Evolutionary conservation across 1,140 invertebrate genomes (phyloP), one percentile per base, ranked within the genome.

Genomic region (Plodia interpunctella): DNA sequence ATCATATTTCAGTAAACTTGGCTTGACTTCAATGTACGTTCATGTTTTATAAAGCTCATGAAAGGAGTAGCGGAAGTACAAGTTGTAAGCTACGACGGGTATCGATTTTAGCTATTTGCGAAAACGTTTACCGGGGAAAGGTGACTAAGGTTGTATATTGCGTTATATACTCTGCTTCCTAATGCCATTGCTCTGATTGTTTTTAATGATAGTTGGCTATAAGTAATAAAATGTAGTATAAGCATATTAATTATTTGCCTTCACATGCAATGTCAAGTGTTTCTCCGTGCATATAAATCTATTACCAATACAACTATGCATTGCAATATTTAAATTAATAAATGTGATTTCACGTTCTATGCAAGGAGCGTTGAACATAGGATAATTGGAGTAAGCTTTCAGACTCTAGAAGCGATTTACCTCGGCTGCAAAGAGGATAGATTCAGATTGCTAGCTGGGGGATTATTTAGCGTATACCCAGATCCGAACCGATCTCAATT

Each of bases 401-500:
- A 44, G 38, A 15, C 25, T 54, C 15, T 65, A 30, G 58, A 63
- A 70, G 55, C 63, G 63, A 69, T 66, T 67, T 65, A 19, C 54
- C 17, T 55, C 49, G 15, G 49, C 28, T 50, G 55, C 57, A 65
- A 60, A 59, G 30, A 59, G 59, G 38, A 56, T 64, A 53, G 57
- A 58, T 67, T 55, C 32, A 55, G 52, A 25, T 50, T 49, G 21
- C 32, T 67, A 67, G 66, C 58, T 66, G 66, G 66, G 64, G 63
- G 65, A 64, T 64, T 65, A 68, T 68, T 53, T 55, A 60, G 62
- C 54, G 62, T 55, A 54, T 55, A 44, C 10, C n/a, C 49, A 63
- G 59, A 49, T 20, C 52, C 59, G 66, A 63, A 59, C n/a, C n/a
- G 38, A 28, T 68, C 57, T 66, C 64, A 75, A 75, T 76, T 68